Base-by-base conservation (phyloP, 2,113 vertebrate species). In the Chloropsis cyanopogon region DNA sequence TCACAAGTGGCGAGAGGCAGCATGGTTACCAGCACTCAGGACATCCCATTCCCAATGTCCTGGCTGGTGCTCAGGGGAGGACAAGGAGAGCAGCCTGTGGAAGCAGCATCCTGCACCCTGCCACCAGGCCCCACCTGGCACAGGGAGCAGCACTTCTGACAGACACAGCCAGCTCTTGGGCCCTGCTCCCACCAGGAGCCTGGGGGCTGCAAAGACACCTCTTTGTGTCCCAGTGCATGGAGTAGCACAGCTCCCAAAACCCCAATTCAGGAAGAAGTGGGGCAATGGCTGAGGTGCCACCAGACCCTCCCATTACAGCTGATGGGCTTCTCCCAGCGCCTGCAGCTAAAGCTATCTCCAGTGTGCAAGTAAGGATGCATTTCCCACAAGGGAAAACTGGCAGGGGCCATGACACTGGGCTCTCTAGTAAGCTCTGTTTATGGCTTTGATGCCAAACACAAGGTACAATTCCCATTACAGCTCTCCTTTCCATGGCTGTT, bases 191-290 rank as follows among this genome's bases (percentile, higher is more conserved):
- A 20, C 35, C n/a, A 42, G 59, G 22, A 2, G 7, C 59, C 41
- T n/a, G 21, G 35, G 11, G 46, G 24, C 16, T 68, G 35, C 28
- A 28, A 28, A 46, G 49, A 42, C 0, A 1, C 15, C 72, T 88
- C 76, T 44, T 21, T 57, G 50, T 68, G 59, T 42, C 28, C 41
- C 0, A 0, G 9, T 42, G 42, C 52, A 10, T 0, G 3, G 60
- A 44, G 72, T 2, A 1, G 56, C 29, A 4, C 59, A 39, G 47
- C 12, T 78, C 33, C 53, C 52, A 61, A 35, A 69, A 47, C 6
- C 26, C 54, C 9, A 2, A 1, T 1, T 6, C 18, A 24, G 35
- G 68, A 21, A 77, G 31, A 82, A 63, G 42, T 4, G 22, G 50
- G 33, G 26, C 4, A 6, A 37, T 29, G 60, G 18, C 37, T 42